Conservation (phyloP, 2,888 invertebrate genomes). For the Coelinius sp. region DNA sequence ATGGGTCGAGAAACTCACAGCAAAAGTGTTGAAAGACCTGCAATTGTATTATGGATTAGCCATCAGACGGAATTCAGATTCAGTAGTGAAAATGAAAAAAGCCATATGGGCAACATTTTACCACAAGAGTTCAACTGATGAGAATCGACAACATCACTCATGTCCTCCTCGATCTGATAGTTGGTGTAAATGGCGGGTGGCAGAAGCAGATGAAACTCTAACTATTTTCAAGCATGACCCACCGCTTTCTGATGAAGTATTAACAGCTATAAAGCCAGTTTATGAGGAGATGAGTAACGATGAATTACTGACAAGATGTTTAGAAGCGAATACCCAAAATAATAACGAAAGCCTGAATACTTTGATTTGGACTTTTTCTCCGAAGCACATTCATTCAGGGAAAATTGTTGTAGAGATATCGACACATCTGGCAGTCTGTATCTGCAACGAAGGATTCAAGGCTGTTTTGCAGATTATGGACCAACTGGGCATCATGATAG, state of each 20-base stretch:
- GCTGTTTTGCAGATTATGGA: neutral
- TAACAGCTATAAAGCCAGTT: conserved; percentile 52
- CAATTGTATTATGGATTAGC: conserved; percentile 41
- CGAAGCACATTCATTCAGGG: conserved; percentile 36
- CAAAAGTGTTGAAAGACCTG: conserved; percentile 36
- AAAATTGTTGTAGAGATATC: neutral
- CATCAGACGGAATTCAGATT: conserved; percentile 40
- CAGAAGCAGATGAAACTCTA: conserved; percentile 37
- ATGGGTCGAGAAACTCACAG: conserved; percentile 29
- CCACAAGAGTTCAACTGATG: conserved; percentile 50
- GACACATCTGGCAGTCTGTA: neutral
- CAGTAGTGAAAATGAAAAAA: conserved; percentile 40
- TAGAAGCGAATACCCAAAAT: conserved; percentile 51
- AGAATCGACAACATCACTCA: conserved; percentile 48
- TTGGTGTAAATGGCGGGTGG: conserved; percentile 46
- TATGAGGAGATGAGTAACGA: conserved; percentile 58
- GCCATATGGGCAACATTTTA: conserved; percentile 49
- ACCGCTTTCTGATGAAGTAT: conserved; percentile 44
- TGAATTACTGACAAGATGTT: conserved; percentile 44
- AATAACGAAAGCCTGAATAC: conserved; percentile 58
- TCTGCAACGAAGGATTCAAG: neutral
- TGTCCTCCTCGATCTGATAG: conserved; percentile 45
- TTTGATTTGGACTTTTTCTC: conserved; percentile 56
- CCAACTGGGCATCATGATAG: neutral
- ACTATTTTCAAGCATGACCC: conserved; percentile 39